These are phyloP conservation scores for Ephestia elutella DNA, from an alignment of 1,140 invertebrate genomes.

Conservation along the genomic window DNA sequence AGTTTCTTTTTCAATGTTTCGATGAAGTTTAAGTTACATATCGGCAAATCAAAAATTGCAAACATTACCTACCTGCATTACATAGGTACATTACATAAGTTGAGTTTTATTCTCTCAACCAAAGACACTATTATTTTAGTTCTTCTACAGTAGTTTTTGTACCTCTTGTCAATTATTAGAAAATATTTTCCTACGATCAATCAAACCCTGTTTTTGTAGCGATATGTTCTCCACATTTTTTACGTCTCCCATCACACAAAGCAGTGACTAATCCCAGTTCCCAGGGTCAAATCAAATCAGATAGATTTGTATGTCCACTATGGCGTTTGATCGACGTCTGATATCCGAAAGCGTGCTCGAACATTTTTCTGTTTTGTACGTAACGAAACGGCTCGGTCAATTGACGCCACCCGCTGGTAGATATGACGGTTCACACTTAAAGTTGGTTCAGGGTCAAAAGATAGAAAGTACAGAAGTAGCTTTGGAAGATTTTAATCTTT, in stretches of 20 bases:
- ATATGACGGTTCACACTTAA: slow-evolving; percentile 65
- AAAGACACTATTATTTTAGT: neutral
- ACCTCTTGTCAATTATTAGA: neutral
- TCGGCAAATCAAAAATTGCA: too few relatives aligned
- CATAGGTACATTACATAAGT: too few relatives aligned
- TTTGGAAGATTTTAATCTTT: slow-evolving; percentile 29
- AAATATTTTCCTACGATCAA: slow-evolving; percentile 18
- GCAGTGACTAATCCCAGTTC: slow-evolving; percentile 51
- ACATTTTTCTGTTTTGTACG: slow-evolving; percentile 51
- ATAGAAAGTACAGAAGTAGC: slow-evolving; percentile 48
- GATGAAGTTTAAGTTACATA: too few relatives aligned
- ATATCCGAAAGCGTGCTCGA: slow-evolving; percentile 40
- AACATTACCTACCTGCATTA: too few relatives aligned
- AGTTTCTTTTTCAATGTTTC: too few relatives aligned
- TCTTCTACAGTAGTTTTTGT: neutral
- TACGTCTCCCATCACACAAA: slow-evolving; percentile 41
- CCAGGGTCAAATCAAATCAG: slow-evolving; percentile 56
- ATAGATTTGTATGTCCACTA: slow-evolving; percentile 51
- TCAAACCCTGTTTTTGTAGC: slow-evolving; percentile 16
- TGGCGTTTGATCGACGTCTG: slow-evolving; percentile 65
- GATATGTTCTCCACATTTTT: slow-evolving; percentile 29
- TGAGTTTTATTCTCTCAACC: neutral
- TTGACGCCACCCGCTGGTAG: slow-evolving; percentile 55
- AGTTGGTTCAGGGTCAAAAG: slow-evolving; percentile 40
- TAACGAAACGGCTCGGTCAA: slow-evolving; percentile 42